phyloP scores from a whole-genome alignment of 92 coral and sea anemone genomes.

The Desmophyllum pertusum region DNA sequence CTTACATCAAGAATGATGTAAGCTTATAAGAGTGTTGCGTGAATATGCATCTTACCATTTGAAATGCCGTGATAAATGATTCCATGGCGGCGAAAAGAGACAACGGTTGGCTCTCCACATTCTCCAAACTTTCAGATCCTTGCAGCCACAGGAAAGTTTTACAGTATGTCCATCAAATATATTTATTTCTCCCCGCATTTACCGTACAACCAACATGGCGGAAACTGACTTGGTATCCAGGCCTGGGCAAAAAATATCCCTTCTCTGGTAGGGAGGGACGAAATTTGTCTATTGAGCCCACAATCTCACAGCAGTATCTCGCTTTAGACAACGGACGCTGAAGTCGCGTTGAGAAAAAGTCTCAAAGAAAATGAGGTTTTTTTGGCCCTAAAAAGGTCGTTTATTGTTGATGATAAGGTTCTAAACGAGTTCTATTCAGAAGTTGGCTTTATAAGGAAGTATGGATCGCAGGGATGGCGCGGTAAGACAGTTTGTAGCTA shows the following conservation, averaged over 20 bases:
- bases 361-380: conserved; percentile 13
- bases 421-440: neutral
- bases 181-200: neutral
- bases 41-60: conserved; percentile 3
- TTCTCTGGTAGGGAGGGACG: neutral
- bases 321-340: conserved; percentile 48
- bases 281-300: conserved; percentile 4
- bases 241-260: neutral
- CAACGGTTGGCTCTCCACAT: conserved; percentile 42
- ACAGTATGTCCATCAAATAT: neutral
- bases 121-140: neutral
- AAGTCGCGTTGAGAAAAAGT: conserved; percentile 7
- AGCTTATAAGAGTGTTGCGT: neutral
- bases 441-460: neutral
- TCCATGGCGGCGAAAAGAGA: conserved; percentile 17
- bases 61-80: conserved; percentile 13
- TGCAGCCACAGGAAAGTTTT: neutral
- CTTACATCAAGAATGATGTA: conserved; percentile 15
- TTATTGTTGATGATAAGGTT: neutral
- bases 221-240: conserved; percentile 23
- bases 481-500: conserved; percentile 55
- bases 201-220: conserved; percentile 9
- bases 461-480: conserved; percentile 79
- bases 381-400: neutral
- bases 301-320: conserved; percentile 28